These are phyloP conservation scores for Thera obeliscata DNA, from an alignment of 2,888 invertebrate species.

Conservation along the genomic window DNA sequence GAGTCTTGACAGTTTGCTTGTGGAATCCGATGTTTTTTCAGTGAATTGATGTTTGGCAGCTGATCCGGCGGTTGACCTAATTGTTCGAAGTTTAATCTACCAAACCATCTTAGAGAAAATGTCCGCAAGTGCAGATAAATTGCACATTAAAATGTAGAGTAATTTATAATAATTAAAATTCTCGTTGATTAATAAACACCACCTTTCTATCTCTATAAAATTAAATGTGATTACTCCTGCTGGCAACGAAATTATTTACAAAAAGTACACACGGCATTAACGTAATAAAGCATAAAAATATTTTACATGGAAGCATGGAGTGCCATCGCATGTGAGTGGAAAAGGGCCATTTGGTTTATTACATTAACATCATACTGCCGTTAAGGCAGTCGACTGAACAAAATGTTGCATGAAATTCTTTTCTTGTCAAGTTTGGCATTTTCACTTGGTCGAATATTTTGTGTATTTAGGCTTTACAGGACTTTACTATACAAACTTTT, in stretches of 20 bases:
- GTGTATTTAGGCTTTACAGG: neutral
- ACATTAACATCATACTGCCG: conserved; percentile 75
- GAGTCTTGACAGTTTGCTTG: conserved; percentile 73
- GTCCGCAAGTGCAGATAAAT: neutral
- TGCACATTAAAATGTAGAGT: neutral
- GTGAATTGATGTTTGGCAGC: conserved; percentile 53
- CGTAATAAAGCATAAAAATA: conserved; percentile 69
- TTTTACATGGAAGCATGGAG: conserved; percentile 62
- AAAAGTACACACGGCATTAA: conserved; percentile 50
- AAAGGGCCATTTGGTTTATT: conserved; percentile 74
- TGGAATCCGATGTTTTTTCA: conserved; percentile 61
- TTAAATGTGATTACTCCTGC: conserved; percentile 21
- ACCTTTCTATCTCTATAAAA: conserved; percentile 21
- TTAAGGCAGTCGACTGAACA: conserved; percentile 69
- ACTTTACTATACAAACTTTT: no score
- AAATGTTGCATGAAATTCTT: conserved; percentile 68
- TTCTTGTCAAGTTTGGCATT: conserved; percentile 54
- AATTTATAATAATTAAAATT: conserved; percentile 20
- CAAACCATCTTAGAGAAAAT: conserved; percentile 14
- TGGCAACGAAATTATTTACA: conserved; percentile 47
- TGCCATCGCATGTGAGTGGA: conserved; percentile 61
- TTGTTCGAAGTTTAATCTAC: conserved; percentile 34
- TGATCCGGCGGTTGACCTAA: conserved; percentile 44
- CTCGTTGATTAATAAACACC: conserved; percentile 9
- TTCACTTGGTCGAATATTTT: conserved; percentile 29